Percentiles rank a stretch among this genome's conserved stretches.
Evolutionary conservation across 2,888 invertebrate species (phyloP).

Genomic region (Gymnoscelis rufifasciata): DNA sequence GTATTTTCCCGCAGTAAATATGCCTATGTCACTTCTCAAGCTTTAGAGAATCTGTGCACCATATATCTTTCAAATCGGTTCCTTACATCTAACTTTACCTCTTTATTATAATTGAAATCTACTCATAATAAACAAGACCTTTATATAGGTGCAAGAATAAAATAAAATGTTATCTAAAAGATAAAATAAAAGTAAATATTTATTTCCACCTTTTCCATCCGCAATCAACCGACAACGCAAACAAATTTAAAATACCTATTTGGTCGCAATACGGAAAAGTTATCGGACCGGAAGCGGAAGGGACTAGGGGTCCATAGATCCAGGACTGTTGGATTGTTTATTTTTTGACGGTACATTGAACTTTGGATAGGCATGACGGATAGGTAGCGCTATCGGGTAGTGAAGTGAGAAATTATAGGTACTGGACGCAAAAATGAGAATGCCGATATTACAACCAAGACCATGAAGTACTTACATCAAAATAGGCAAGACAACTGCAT

Average conservation of each 20-base stretch:
- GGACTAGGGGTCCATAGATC: constrained; percentile 36
- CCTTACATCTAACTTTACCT: too few species aligned
- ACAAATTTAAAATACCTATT: constrained; percentile 53
- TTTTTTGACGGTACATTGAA: constrained; percentile 43
- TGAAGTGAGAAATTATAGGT: background rate
- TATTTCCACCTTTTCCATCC: background rate
- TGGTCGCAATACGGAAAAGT: constrained; percentile 53
- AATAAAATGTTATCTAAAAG: too few species aligned
- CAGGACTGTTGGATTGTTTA: constrained; percentile 46
- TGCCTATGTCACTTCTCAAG: too few species aligned
- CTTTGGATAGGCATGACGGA: constrained; percentile 38
- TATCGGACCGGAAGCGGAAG: constrained; percentile 61
- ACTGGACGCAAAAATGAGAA: background rate
- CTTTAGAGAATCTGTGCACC: too few species aligned
- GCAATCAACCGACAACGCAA: constrained; percentile 51
- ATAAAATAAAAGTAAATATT: too few species aligned
- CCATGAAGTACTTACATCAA: too few species aligned
- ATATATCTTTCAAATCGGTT: too few species aligned
- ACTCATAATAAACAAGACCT: too few species aligned
- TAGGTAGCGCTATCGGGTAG: constrained; percentile 11
- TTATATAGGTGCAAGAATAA: too few species aligned
- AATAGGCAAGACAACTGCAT: too few species aligned
- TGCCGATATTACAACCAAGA: background rate
- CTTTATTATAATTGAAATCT: too few species aligned
- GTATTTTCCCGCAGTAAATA: too few species aligned